Evolutionary conservation across 2,113 vertebrate genomes (phyloP).

Genomic region (Aspiorhynchus laticeps): DNA sequence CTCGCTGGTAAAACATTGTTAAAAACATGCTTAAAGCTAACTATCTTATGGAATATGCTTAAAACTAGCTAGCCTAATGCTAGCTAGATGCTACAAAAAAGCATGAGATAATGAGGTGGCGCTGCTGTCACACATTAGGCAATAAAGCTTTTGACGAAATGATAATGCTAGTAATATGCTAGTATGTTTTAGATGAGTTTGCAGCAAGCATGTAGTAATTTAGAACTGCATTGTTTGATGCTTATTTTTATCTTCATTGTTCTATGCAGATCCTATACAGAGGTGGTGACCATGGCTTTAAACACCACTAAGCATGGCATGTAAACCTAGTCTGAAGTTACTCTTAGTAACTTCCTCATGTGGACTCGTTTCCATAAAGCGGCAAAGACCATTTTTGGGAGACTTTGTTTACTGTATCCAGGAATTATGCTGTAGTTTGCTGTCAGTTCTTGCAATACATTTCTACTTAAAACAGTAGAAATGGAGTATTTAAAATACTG

Average conservation of each 20-base stretch:
- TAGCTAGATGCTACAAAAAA: constrained; percentile 18
- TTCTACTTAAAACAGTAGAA: neutral
- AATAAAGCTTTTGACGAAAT: constrained; percentile 41
- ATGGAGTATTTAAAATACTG: neutral
- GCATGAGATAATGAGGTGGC: constrained; percentile 48
- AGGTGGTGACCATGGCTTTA: constrained; percentile 42
- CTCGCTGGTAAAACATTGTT: constrained; percentile 27
- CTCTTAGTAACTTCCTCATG: constrained; percentile 47
- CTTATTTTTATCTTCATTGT: constrained; percentile 36
- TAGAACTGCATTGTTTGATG: constrained; percentile 33
- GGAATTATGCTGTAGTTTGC: neutral
- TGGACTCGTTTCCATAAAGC: constrained; percentile 9
- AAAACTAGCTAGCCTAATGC: constrained; percentile 23
- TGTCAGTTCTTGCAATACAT: neutral
- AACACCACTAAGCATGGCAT: constrained; percentile 51
- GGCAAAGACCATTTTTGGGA: neutral
- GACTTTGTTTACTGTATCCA: neutral
- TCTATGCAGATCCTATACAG: constrained; percentile 37
- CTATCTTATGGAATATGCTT: neutral
- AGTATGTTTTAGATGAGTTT: constrained; percentile 19
- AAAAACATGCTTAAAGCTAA: neutral
- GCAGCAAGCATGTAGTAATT: constrained; percentile 43
- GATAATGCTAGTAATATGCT: constrained; percentile 24
- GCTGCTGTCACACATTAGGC: constrained; percentile 37
- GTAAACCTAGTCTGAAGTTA: constrained; percentile 44